Conservation (phyloP, 2,113 vertebrate genomes). For the Paraplagusia blochii region DNA sequence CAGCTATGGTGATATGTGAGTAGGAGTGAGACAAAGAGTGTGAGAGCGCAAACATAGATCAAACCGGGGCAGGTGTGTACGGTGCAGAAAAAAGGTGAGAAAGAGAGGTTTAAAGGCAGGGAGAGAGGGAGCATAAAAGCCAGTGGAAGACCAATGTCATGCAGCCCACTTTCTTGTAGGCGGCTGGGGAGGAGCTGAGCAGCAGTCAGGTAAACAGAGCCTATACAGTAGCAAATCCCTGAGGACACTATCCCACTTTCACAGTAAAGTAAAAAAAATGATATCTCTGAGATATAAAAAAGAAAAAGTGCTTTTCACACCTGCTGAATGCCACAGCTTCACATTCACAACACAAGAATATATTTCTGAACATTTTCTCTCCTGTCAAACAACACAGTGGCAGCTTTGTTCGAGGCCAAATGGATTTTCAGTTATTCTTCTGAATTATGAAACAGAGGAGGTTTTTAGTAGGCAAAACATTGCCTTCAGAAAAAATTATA, state of each 20-base stretch:
- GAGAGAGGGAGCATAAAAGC: conserved; percentile 6
- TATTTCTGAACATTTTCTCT: conserved; percentile 6
- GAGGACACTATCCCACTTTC: conserved; percentile 46
- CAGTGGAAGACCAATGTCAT: conserved; percentile 59
- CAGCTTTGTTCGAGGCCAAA: background rate
- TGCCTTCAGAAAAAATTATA: conserved; percentile 10
- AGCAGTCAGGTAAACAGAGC: conserved; percentile 58
- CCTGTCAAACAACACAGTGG: conserved; percentile 2
- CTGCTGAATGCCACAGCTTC: conserved; percentile 15
- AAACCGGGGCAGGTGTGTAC: conserved; percentile 9
- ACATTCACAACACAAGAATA: conserved; percentile 27
- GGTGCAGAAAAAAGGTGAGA: conserved; percentile 1
- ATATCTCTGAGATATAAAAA: conserved; percentile 26
- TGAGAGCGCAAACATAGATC: conserved; percentile 18
- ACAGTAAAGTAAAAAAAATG: conserved; percentile 20
- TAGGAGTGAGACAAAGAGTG: conserved; percentile 23
- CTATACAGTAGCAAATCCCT: conserved; percentile 49
- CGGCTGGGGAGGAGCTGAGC: conserved; percentile 52
- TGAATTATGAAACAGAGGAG: background rate
- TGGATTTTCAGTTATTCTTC: background rate
- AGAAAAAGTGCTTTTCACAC: conserved; percentile 9
- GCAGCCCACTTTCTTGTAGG: conserved; percentile 56
- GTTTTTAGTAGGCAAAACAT: conserved; percentile 11
- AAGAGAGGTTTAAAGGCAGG: conserved; percentile 4
- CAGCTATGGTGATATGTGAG: conserved; percentile 20